Base-by-base conservation (phyloP, 1,140 invertebrate genomes). In the Spodoptera frugiperda region DNA sequence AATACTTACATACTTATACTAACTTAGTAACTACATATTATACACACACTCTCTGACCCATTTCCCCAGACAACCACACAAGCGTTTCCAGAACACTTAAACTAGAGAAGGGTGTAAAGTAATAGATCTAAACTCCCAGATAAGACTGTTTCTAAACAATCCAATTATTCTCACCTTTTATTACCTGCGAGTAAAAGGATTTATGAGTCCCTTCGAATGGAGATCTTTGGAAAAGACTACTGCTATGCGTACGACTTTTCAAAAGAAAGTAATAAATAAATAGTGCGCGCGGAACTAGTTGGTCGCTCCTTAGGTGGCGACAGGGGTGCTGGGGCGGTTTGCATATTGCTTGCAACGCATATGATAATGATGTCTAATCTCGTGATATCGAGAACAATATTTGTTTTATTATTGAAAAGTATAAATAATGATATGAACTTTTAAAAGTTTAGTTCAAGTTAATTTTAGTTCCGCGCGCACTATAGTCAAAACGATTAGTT, bases 111-210 rank as follows among this genome's bases (percentile, higher is more conserved):
- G 54, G 19, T 12, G 11, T 55, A 71, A 55, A 55, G 30, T 73
- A 73, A 73, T 73, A 73, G 70, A 73, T 57, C 19, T 19, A 25
- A 72, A 46, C 46, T 71, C 19, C n/a, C 30, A 57, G 70, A 73
- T 73, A 73, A 59, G 39, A n/a, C 51, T 57, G 54, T 48, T 73
- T 17, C 15, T 21, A 14, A 46, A 73, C 54, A 73, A 73, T 73
- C 70, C 54, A 73, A 73, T 73, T 73, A 73, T 59, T 59, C 25
- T 39, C 39, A 63, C 61, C 61, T 63, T 73, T 73, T 73, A 73
- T 73, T 73, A 73, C 39, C 70, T 46, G 54, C 17, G 44, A 48
- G 53, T 73, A 59, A 59, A 73, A 54, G 70, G 70, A 73, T 73
- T 73, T 73, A 73, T 73, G 70, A 11, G 70, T 5, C 44, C 54